Evolutionary conservation across 2,797 vertebrate species (phyloP).

Genomic region (Cyclura pinguis): DNA sequence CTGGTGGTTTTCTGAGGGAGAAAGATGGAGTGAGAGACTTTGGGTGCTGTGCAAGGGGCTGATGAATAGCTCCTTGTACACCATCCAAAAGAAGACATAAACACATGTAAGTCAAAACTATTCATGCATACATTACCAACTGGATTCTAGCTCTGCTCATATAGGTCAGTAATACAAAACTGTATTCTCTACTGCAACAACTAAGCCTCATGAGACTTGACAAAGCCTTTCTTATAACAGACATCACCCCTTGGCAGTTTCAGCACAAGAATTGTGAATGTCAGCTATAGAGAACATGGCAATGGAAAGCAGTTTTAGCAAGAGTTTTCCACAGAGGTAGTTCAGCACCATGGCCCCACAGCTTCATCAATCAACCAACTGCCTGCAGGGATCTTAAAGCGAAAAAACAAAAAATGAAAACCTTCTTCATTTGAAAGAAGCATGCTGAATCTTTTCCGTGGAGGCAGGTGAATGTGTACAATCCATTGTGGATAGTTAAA

Average conservation of each 20-base stretch:
- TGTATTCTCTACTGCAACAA: accelerated
- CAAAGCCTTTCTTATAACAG: conserved; percentile 11
- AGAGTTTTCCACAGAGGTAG: neutral
- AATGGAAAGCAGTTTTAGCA: neutral
- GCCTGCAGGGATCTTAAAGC: neutral
- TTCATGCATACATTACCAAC: no score
- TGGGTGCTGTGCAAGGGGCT: no score
- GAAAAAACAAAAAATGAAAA: neutral
- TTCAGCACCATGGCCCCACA: accelerated
- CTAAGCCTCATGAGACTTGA: neutral
- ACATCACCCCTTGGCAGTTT: conserved; percentile 9
- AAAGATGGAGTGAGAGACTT: no score
- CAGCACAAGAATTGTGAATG: conserved; percentile 1
- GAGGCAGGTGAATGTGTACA: neutral
- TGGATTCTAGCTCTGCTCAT: neutral
- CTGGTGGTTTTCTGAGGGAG: no score
- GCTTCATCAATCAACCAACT: neutral
- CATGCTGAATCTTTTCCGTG: neutral
- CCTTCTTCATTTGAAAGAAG: neutral
- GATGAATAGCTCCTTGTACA: no score
- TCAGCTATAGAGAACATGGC: neutral
- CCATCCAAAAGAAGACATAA: no score
- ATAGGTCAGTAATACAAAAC: conserved; percentile 21
- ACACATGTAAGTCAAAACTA: no score
- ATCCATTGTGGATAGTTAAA: neutral